These are phyloP conservation scores for Ptychoptera contaminata DNA, from an alignment of 2,888 invertebrate genomes.

Conservation along the genomic window DNA sequence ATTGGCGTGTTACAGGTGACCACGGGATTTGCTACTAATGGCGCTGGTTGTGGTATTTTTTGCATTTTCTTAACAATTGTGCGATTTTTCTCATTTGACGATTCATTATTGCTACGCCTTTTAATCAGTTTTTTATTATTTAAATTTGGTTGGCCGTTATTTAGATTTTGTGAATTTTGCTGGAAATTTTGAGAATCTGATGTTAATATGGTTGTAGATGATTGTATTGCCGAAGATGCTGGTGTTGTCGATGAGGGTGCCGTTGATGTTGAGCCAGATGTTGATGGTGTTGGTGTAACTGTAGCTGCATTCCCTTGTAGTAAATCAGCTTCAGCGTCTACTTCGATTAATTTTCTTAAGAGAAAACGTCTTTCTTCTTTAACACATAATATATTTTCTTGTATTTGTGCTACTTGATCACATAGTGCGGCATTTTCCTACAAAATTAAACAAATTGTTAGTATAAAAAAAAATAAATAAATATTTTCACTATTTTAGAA, in stretches of 20 bases:
- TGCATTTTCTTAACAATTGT: slow-evolving; percentile 4
- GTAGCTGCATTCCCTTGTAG: slow-evolving; percentile 2
- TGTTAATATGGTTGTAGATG: background rate
- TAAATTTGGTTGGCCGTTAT: no score
- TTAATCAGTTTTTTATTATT: no score
- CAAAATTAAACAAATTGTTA: no score
- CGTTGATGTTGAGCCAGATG: background rate
- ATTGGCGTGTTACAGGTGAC: slow-evolving; percentile 34
- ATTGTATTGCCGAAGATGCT: background rate
- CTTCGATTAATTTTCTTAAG: slow-evolving; percentile 56
- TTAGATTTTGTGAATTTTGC: no score
- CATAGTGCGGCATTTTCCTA: slow-evolving; percentile 75
- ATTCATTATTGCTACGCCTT: background rate
- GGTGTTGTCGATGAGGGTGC: background rate
- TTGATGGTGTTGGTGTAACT: slow-evolving; percentile 9
- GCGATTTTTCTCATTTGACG: background rate
- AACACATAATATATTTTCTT: slow-evolving; percentile 61
- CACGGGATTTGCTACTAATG: slow-evolving; percentile 22
- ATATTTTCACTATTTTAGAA: no score
- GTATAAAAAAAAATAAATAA: no score
- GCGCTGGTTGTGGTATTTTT: slow-evolving; percentile 13
- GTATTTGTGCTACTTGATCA: slow-evolving; percentile 74
- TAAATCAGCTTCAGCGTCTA: slow-evolving; percentile 34
- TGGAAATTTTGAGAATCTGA: no score
- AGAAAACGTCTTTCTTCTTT: slow-evolving; percentile 74